Percentiles rank a stretch among this genome's conserved stretches.
phyloP scores from a whole-genome alignment of 2,113 vertebrate genomes.

The Calonectris borealis region DNA sequence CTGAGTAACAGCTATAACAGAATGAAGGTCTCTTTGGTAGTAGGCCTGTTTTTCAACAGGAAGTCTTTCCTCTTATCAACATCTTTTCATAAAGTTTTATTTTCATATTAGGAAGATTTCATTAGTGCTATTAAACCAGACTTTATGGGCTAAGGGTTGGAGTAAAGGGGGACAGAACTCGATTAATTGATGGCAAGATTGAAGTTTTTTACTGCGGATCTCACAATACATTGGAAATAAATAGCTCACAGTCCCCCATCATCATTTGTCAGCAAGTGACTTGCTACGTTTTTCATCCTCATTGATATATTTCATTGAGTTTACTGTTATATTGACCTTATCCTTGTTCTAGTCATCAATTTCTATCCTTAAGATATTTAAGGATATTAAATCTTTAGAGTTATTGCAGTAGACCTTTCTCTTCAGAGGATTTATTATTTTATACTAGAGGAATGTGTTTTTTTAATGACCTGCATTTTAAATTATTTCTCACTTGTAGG shows the following conservation, averaged over 20 bases:
- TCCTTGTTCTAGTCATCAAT: conserved; percentile 21
- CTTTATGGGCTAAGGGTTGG: neutral
- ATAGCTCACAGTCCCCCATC: neutral
- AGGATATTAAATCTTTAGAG: conserved; percentile 24
- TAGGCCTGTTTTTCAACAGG: neutral
- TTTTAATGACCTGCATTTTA: conserved; percentile 31
- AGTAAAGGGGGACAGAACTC: neutral
- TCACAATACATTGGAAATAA: neutral
- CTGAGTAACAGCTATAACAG: neutral
- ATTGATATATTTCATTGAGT: conserved; percentile 22
- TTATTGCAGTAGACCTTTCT: neutral
- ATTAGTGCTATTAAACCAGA: neutral
- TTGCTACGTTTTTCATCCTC: neutral
- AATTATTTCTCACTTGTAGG: conserved; percentile 35
- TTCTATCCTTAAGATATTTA: conserved; percentile 8
- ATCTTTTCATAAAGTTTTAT: neutral
- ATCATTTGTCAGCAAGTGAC: neutral
- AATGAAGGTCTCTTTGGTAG: neutral
- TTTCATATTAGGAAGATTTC: conserved; percentile 1
- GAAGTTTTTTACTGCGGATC: neutral
- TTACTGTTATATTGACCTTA: conserved; percentile 54
- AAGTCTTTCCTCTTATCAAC: neutral
- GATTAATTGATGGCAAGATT: neutral
- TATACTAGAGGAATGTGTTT: neutral
- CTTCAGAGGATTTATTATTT: conserved; percentile 42